Evolutionary conservation across 2,888 invertebrate genomes (phyloP), one percentile per base, ranked within the genome.

Genomic region (Trachelus iudaicus): DNA sequence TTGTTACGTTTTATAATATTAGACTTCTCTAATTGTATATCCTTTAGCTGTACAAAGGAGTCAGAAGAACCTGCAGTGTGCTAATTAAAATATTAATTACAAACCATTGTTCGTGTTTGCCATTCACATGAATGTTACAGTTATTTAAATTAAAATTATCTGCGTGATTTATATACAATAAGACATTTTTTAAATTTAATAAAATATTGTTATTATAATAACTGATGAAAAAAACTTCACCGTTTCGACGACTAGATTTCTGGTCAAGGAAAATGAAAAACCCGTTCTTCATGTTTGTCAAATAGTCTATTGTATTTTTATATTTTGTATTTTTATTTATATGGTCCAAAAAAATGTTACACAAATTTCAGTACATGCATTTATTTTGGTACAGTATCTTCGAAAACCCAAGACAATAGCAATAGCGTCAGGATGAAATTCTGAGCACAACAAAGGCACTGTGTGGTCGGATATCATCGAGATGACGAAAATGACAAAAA

Each of bases 401-500:
- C 37, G 13, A 15, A 1, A 40, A 15, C 34, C 1, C 11, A 34
- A 34, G 11, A 40, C 15, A 6, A 40, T 40, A 40, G 13, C 15
- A 40, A 40, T 40, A 13, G 13, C 15, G 40, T 40, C 40, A 15
- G 4, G 40, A 40, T 79, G 73, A 76, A 79, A 82, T 85, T 77
- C 79, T 76, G 73, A 69, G 73, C 84, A 83, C 81, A 83, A 85
- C 84, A 84, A 79, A 82, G 87, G 83, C 83, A 83, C 80, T 81
- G 81, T 82, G 81, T n/a, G 40, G 69, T 73, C 56, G 75, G 79
- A 75, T 74, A 81, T 80, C 40, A 9, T 9, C 23, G 9, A 85
- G 84, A 86, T 85, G 87, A 88, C 85, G 85, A 85, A 86, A 79
- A 83, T 85, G 84, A 87, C 85, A 83, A 87, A 82, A 84, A 83